Evolutionary conservation across 1,140 invertebrate genomes (phyloP).

Genomic region (Nilaparvata lugens): DNA sequence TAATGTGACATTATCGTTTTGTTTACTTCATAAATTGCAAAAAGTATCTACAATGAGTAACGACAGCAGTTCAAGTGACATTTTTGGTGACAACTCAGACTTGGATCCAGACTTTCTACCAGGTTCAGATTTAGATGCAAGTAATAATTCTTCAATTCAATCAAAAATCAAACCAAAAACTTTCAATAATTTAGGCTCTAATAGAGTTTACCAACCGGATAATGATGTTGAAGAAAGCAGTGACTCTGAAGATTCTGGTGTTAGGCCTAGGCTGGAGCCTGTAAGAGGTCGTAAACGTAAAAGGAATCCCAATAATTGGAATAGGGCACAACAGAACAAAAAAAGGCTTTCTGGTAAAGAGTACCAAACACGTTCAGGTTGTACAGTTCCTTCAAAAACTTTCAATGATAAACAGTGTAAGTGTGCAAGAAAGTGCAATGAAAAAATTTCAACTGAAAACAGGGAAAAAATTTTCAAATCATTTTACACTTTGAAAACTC

Average conservation of each 20-base stretch:
- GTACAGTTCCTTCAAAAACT: neutral
- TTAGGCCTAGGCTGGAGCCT: neutral
- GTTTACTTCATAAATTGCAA: neutral
- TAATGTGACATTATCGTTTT: neutral
- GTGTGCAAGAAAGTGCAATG: neutral
- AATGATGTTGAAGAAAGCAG: neutral
- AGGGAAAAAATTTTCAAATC: neutral
- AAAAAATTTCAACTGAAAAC: neutral
- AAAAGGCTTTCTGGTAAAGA: neutral
- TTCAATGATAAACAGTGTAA: neutral
- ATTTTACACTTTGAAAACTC: neutral
- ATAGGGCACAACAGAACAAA: neutral
- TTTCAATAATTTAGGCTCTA: neutral
- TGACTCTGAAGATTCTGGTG: neutral
- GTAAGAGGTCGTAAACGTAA: neutral
- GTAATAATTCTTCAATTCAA: neutral
- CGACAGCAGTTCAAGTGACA: neutral
- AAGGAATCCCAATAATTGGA: neutral
- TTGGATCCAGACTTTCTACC: no score
- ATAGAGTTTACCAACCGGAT: neutral
- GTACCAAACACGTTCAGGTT: neutral
- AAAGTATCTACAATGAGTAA: neutral
- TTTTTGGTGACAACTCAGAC: no score
- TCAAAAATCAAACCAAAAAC: neutral
- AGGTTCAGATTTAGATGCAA: neutral